phyloP scores from a whole-genome alignment of 92 coral and sea anemone genomes.

The Siderastrea radians region DNA sequence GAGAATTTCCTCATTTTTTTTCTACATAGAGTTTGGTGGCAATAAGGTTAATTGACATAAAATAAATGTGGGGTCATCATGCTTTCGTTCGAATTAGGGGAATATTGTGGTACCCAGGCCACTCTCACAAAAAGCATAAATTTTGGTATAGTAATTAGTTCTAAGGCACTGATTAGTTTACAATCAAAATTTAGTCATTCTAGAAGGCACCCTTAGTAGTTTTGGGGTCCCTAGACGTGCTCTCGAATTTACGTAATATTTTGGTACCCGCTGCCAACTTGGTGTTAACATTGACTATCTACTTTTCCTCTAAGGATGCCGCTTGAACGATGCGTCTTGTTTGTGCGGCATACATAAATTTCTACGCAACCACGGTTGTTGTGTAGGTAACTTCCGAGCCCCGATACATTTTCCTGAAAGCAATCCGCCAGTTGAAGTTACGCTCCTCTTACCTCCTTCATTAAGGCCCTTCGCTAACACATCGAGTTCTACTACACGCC shows the following conservation, averaged over 20 bases:
- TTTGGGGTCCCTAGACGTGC: too few relatives aligned
- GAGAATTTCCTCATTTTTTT: constrained; percentile 11
- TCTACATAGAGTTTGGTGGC: constrained; percentile 6
- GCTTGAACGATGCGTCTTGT: constrained; percentile 6
- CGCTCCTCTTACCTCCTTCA: not conserved
- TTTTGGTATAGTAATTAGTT: too few relatives aligned
- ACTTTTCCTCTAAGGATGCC: not conserved
- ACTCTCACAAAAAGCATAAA: too few relatives aligned
- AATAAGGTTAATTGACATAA: constrained; percentile 12
- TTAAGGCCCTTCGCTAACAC: not conserved
- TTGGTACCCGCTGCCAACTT: constrained; percentile 7
- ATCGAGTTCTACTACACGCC: constrained; percentile 6
- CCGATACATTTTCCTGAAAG: constrained; percentile 19
- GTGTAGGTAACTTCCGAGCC: constrained; percentile 23
- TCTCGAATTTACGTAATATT: too few relatives aligned
- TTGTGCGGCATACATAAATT: constrained; percentile 22
- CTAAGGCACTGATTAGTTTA: too few relatives aligned
- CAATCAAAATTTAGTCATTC: too few relatives aligned
- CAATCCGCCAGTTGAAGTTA: constrained; percentile 15
- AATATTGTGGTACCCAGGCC: too few relatives aligned
- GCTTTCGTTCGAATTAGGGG: not conserved
- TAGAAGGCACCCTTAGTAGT: not conserved
- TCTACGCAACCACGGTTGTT: constrained; percentile 16
- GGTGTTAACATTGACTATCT: not conserved
- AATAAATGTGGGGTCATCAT: constrained; percentile 27